Percentiles rank a stretch among this genome's conserved stretches.
Conservation (phyloP, 30 jellyfish, hydroid and myxozoan genomes). For the Chironex yamaguchii region DNA sequence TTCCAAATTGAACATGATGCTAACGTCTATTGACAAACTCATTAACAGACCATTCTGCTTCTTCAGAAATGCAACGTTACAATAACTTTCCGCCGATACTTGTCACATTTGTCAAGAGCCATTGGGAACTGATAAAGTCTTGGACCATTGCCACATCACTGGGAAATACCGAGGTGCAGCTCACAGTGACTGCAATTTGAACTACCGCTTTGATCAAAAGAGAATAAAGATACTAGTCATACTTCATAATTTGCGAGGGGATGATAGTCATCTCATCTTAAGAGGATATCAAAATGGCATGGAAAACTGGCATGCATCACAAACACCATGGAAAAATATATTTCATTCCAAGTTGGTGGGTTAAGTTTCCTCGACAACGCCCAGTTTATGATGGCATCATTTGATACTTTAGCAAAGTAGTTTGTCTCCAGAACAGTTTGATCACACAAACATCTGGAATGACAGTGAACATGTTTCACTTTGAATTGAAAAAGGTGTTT, state of each 20-base stretch:
- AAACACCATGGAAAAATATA: constrained; percentile 28
- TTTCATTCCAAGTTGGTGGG: constrained; percentile 42
- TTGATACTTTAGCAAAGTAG: constrained; percentile 34
- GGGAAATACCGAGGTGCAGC: constrained; percentile 75
- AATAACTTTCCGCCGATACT: no score
- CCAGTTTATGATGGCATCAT: constrained; percentile 42
- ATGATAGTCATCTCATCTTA: constrained; percentile 60
- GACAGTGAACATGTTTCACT: constrained; percentile 1
- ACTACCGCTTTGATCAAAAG: constrained; percentile 21
- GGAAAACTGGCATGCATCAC: constrained; percentile 36
- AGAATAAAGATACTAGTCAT: constrained; percentile 57
- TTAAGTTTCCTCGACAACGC: constrained; percentile 19
- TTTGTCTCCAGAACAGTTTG: constrained; percentile 23
- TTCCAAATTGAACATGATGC: no score
- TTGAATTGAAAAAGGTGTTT: constrained; percentile 67
- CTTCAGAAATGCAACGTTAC: no score
- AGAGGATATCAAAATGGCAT: constrained; percentile 31
- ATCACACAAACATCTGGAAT: background rate
- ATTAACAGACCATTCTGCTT: no score
- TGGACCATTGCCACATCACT: constrained; percentile 64
- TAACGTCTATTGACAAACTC: no score
- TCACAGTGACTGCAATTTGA: constrained; percentile 46
- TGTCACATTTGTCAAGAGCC: no score
- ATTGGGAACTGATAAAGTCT: constrained; percentile 25
- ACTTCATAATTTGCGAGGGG: constrained; percentile 60